Base-by-base conservation (phyloP, 2,888 invertebrate species). In the Macroteleia sp. region DNA sequence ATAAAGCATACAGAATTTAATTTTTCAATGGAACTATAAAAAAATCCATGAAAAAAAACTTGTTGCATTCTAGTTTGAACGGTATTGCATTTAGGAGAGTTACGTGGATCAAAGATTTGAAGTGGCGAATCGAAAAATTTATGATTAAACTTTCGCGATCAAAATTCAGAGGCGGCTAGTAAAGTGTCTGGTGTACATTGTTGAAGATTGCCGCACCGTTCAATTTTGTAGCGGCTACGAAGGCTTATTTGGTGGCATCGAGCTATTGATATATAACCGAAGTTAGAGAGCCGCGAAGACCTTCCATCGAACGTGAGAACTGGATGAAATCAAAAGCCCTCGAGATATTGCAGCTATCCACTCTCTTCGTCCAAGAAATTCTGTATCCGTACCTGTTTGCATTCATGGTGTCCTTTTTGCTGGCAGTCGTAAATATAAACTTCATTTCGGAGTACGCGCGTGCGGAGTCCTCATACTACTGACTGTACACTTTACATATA, bases 311-410 rank as follows among this genome's bases (percentile, higher is more conserved):
- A 78, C 78, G 78, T 78, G 74, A 78, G 78, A 78, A 78, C 78
- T 74, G 78, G 78, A 78, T 73, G 78, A 78, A 74, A 78, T 74
- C 64, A 78, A 74, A 78, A 78, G 78, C 78, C 78, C 74, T 67
- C 78, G 78, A 74, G 78, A 74, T 78, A 74, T 70, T 64, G 69
- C 78, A 61, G 74, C 59, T 69, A 71, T 64, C 69, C 59, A 25
- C 64, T 71, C 66, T 67, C 56, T 66, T 70, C 52, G 69, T 54
- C 67, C 69, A 64, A 78, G 64, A 78, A 78, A 77, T 77, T 73
- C 62, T 77, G 77, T 73, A 73, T 77, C 77, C 77, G 62, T 77
- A 73, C 77, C 77, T 77, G 77, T 77, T 77, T 77, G 73, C 73
- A 69, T 74, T 78, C 59, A 74, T 59, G 64, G 70, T 54, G 78